Evolutionary conservation across 2,113 vertebrate species (phyloP), one percentile per base, ranked within the genome.

Genomic region (Suncus etruscus): DNA sequence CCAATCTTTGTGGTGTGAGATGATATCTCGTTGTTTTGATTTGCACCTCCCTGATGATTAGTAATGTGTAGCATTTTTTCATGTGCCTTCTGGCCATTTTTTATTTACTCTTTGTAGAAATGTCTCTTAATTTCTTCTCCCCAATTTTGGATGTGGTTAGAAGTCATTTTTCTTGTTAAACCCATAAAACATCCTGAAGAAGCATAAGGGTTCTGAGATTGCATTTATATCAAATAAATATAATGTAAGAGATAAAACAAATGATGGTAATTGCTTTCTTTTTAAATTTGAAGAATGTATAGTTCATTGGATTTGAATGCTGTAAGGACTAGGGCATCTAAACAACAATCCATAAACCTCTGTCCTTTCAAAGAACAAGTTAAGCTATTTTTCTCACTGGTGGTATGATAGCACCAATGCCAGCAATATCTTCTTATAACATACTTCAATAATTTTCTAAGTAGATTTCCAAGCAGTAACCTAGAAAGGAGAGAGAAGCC

Each of bases 181-280:
- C 20, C 20, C 54, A 25, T 32, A 58, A 84, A n/a, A 27, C 24
- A 73, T 87, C n/a, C 58, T 84, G 39, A 83, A 83, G 22, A 83
- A 83, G 7, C 77, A 8, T 15, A 79, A 65, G n/a, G 27, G 76
- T 22, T 61, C 22, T 2, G 29, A 45, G 32, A 87, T 32, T 68
- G n/a, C 39, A 87, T 80, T 82, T 84, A n/a, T 39, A 29, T 29
- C 65, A 84, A 63, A 48, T 72, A 74, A 76, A 85, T 65, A 20
- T 84, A 69, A 88, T 77, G 24, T 66, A 32, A 72, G 31, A 65
- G 29, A 45, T 85, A 83, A 91, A 83, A 86, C 32, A 11, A 50
- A 50, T 78, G 27, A 66, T n/a, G 27, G 45, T 45, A 70, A 58
- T 50, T 50, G 22, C 73, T 83, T 91, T 84, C 14, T 86, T 10